phyloP scores from a whole-genome alignment of 1,140 invertebrate species.

The Pogonomyrmex californicus region DNA sequence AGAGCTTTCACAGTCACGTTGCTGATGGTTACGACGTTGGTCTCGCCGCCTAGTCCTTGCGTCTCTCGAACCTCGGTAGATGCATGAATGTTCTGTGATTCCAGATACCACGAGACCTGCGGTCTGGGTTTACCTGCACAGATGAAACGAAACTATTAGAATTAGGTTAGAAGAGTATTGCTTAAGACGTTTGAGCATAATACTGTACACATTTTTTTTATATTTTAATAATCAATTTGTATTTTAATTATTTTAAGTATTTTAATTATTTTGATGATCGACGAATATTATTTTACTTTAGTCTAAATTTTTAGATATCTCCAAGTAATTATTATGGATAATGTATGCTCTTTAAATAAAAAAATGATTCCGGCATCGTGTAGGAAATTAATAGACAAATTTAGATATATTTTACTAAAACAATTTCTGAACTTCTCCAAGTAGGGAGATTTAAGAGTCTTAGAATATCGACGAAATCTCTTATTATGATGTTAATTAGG shows the following conservation, averaged over 20 bases:
- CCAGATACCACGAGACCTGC: constrained; percentile 88
- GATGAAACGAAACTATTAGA: constrained; percentile 6
- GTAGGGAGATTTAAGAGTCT: not conserved
- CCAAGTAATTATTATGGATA: too few species aligned
- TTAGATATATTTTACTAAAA: too few species aligned
- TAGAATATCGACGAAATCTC: not conserved
- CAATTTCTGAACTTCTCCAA: not conserved
- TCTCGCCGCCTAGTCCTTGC: constrained; percentile 78
- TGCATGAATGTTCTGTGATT: constrained; percentile 87
- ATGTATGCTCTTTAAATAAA: too few species aligned
- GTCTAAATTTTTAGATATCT: too few species aligned
- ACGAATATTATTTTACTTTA: too few species aligned
- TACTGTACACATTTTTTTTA: too few species aligned
- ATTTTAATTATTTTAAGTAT: too few species aligned
- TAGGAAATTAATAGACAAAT: too few species aligned
- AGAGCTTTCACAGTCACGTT: constrained; percentile 85
- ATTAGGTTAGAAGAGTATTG: constrained; percentile 4
- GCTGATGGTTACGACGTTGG: constrained; percentile 87
- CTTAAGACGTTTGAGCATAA: not conserved
- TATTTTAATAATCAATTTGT: too few species aligned
- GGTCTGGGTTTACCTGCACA: constrained; percentile 88
- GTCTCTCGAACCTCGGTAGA: constrained; percentile 84
- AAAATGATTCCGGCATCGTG: too few species aligned
- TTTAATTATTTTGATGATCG: too few species aligned
- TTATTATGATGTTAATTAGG: constrained; percentile 13